Evolutionary conservation across 37 sponge, comb jelly and placozoan species (phyloP).

Genomic region (Lycopodina hypogea): DNA sequence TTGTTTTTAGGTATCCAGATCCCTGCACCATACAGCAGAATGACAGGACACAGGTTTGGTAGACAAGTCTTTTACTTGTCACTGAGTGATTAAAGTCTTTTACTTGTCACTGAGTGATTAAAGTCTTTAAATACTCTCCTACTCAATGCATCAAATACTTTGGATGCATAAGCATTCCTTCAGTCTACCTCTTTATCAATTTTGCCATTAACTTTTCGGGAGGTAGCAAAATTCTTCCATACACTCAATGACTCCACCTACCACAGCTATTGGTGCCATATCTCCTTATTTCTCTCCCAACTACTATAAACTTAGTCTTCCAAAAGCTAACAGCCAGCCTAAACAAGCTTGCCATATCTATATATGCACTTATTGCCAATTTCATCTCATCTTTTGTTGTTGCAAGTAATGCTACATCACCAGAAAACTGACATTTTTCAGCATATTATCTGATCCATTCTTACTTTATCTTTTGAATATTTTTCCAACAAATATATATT

Average conservation of each 20-base stretch:
- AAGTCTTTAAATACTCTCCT: too few species aligned
- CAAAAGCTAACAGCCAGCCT: neutral
- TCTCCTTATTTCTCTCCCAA: slow-evolving; percentile 26
- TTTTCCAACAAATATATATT: too few species aligned
- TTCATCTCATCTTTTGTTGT: too few species aligned
- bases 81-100: too few species aligned
- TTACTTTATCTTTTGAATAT: slow-evolving; percentile 30
- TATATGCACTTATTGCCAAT: too few species aligned
- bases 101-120: too few species aligned
- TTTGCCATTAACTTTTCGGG: slow-evolving; percentile 11
- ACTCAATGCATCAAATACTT: neutral
- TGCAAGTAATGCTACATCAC: too few species aligned
- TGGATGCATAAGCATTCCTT: neutral
- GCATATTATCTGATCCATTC: slow-evolving; percentile 1
- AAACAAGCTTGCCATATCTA: too few species aligned
- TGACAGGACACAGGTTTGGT: neutral
- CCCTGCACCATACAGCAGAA: neutral
- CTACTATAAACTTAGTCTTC: too few species aligned
- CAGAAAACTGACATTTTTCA: slow-evolving; percentile 17
- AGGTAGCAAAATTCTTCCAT: slow-evolving; percentile 44
- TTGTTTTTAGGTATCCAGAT: neutral
- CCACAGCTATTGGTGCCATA: slow-evolving; percentile 18
- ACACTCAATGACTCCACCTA: neutral
- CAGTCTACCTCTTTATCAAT: slow-evolving; percentile 27
- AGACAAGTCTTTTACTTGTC: too few species aligned